phyloP scores from a whole-genome alignment of 2,113 vertebrate species.

The Zapornia atra region DNA sequence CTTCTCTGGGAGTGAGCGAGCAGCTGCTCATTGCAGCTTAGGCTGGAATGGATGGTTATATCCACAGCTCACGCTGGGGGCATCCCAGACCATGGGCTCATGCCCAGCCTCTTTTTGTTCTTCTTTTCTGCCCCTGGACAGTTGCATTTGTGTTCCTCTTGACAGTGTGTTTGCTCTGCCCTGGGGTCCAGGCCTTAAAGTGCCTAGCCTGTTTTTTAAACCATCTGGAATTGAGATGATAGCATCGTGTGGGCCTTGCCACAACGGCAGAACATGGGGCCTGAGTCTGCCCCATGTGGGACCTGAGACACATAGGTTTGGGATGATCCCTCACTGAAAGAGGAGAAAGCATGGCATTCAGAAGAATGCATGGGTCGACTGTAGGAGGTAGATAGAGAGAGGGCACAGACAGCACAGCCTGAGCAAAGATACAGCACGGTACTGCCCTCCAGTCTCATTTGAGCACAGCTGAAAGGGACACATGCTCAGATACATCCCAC shows the following conservation, averaged over 20 bases:
- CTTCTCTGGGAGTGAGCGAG: no score
- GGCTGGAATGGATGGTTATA: background rate
- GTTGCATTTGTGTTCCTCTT: background rate
- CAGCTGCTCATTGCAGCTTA: background rate
- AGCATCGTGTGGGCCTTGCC: background rate
- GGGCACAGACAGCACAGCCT: background rate
- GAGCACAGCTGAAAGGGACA: background rate
- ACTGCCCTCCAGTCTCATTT: background rate
- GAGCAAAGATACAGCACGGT: background rate
- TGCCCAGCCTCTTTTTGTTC: background rate
- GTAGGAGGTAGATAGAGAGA: background rate
- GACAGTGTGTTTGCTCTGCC: background rate
- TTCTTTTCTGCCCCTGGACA: background rate
- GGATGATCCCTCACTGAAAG: background rate
- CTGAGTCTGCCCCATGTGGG: background rate
- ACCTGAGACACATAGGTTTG: background rate
- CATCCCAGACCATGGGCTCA: background rate
- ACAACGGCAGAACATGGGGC: no score
- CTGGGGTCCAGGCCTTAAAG: background rate
- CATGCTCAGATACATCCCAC: rapidly evolving
- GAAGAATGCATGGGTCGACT: rapidly evolving
- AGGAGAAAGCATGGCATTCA: background rate
- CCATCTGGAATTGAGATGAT: background rate
- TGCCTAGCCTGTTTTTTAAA: background rate
- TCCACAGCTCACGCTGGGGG: rapidly evolving